Base-by-base conservation (phyloP, 2,113 vertebrate genomes). In the Tichodroma muraria region DNA sequence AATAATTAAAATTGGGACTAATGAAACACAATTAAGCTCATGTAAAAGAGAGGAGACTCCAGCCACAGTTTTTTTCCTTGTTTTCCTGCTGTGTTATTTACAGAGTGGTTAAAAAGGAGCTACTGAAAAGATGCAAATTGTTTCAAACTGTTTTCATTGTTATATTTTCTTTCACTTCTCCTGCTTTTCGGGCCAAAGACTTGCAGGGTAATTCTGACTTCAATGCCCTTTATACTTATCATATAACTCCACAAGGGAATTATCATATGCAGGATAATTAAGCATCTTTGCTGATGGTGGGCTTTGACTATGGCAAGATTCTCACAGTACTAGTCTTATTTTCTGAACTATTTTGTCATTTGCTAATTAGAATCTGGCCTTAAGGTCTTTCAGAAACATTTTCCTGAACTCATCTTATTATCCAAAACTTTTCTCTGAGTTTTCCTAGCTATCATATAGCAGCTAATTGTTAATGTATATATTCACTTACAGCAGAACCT, bases 261-360 rank as follows among this genome's bases (percentile, higher is more conserved):
- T 95, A 66, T 91, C 93, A 83, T 69, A 90, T 66, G 57, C 82
- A 68, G 75, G 94, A 85, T 96, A 95, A 96, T 95, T 95, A 97
- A 96, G 82, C 93, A 95, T 92, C 80, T 94, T 93, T 90, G 93
- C 87, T 92, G 90, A 93, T 92, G 38, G 61, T 95, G 71, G 80
- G 66, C 61, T 94, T 86, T 88, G 89, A 90, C 89, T 91, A 33
- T 42, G 54, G 92, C 71, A 89, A 47, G 70, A 86, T 84, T 93
- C 72, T 83, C 88, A 81, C 24, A 82, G 60, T 20, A 25, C 17
- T 21, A 57, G 66, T 75, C 91, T 93, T 92, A 77, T 77, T 96
- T 97, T 90, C 88, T 85, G 90, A 84, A 78, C 70, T 93, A 45
- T 91, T 93, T 80, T 88, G 65, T 85, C 88, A 81, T 88, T 91